Percentiles rank a stretch among this genome's conserved stretches.
Conservation (phyloP, 92 coral and sea anemone genomes). For the Siderastrea siderea region DNA sequence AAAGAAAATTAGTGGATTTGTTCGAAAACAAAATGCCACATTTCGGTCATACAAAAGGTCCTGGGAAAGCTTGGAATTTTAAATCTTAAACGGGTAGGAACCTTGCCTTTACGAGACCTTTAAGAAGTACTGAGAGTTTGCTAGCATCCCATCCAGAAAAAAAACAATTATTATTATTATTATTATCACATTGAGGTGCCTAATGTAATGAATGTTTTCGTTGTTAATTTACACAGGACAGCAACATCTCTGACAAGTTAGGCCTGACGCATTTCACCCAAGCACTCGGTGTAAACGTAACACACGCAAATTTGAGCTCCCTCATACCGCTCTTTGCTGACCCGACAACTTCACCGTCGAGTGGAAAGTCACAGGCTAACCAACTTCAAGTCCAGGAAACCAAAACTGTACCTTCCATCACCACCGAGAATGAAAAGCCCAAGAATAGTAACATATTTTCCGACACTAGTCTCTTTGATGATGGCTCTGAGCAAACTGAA, state of each 20-base stretch:
- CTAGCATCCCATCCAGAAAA: too few relatives aligned
- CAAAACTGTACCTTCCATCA: not conserved
- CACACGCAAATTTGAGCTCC: constrained; percentile 61
- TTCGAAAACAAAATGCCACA: too few relatives aligned
- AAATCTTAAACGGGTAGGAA: too few relatives aligned
- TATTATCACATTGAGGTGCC: not conserved
- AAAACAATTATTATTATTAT: too few relatives aligned
- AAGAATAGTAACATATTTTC: constrained; percentile 15
- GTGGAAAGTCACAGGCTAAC: not conserved
- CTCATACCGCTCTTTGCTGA: constrained; percentile 71
- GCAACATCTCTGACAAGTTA: constrained; percentile 22
- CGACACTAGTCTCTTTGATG: constrained; percentile 84
- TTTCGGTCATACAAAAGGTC: too few relatives aligned
- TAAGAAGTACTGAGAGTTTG: too few relatives aligned
- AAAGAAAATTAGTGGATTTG: too few relatives aligned
- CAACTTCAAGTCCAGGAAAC: not conserved
- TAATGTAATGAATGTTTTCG: not conserved
- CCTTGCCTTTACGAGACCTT: too few relatives aligned
- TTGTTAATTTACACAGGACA: constrained; percentile 2
- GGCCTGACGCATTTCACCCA: constrained; percentile 66
- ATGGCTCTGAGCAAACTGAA: constrained; percentile 37
- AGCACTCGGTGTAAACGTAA: constrained; percentile 58
- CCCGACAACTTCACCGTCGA: not conserved
- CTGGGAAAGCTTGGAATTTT: too few relatives aligned
- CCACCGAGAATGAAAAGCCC: not conserved